phyloP scores from a whole-genome alignment of 2,888 invertebrate species.

The Sthenelais limicola region DNA sequence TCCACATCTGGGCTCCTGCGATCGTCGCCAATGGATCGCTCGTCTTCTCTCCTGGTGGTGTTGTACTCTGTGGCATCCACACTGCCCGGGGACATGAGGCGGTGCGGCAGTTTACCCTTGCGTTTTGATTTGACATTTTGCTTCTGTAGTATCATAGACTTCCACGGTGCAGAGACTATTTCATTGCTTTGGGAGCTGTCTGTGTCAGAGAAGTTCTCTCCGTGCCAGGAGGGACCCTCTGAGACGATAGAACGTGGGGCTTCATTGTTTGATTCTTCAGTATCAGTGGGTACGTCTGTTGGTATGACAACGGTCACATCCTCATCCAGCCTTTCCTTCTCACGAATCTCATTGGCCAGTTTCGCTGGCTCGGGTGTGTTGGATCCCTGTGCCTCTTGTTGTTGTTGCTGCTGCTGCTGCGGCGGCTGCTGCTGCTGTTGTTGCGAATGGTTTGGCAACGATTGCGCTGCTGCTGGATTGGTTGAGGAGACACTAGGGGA shows the following conservation, averaged over 20 bases:
- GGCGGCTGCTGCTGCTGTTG: background rate
- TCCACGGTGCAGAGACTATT: conserved; percentile 59
- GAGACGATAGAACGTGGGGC: conserved; percentile 44
- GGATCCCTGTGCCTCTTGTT: background rate
- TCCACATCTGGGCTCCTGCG: background rate
- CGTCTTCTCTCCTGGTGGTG: background rate
- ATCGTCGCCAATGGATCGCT: background rate
- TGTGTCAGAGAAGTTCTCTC: conserved; percentile 50
- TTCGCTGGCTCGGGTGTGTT: conserved; percentile 4
- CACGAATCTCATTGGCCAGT: conserved; percentile 55
- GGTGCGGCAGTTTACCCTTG: conserved; percentile 36
- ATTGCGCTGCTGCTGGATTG: background rate
- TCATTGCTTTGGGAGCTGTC: conserved; percentile 49
- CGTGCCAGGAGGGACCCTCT: conserved; percentile 50
- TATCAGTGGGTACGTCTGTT: conserved; percentile 51
- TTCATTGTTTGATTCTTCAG: background rate
- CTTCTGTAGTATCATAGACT: conserved; percentile 44
- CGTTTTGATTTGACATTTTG: conserved; percentile 35
- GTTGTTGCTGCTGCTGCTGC: background rate
- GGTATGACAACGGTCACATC: conserved; percentile 67
- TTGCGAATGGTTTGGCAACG: background rate
- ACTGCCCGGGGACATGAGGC: conserved; percentile 20
- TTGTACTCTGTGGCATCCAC: background rate
- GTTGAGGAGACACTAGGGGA: background rate
- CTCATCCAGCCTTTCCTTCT: conserved; percentile 59